Percentiles rank a stretch among this genome's conserved stretches.
Conservation (phyloP, 2,113 vertebrate species). For the Anser cygnoides region DNA sequence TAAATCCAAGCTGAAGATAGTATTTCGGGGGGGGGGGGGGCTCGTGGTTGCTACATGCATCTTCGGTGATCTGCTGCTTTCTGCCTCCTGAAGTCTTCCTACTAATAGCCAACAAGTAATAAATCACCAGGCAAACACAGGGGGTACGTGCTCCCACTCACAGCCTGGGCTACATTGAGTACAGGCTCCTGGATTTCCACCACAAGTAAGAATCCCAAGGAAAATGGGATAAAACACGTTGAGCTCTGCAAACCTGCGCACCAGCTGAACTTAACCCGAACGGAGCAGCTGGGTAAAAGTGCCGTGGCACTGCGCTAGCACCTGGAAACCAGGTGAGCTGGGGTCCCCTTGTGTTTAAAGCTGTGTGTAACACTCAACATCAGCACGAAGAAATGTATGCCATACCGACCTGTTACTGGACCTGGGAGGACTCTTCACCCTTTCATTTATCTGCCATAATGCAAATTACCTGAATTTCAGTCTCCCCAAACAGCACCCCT, state of each 20-base stretch:
- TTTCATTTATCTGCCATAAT: background rate
- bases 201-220: background rate
- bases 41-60: background rate
- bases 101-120: background rate
- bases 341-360: background rate
- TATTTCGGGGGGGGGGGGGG: conserved; percentile 29
- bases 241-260: background rate
- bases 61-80: background rate
- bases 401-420: background rate
- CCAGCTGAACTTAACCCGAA: background rate
- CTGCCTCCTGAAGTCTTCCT: background rate
- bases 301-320: background rate
- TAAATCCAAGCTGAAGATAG: conserved; percentile 43
- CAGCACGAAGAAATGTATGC: background rate
- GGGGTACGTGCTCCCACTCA: rapidly evolving
- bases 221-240: rapidly evolving
- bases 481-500: background rate
- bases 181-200: background rate
- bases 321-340: background rate
- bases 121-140: rapidly evolving
- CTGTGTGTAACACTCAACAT: background rate
- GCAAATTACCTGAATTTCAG: background rate
- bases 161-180: rapidly evolving
- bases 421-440: background rate
- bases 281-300: rapidly evolving